A percentile compares a stretch with the other conserved stretches of the same genome.
Conservation (phyloP, 2,888 invertebrate genomes). For the Chromoteleia sp. region DNA sequence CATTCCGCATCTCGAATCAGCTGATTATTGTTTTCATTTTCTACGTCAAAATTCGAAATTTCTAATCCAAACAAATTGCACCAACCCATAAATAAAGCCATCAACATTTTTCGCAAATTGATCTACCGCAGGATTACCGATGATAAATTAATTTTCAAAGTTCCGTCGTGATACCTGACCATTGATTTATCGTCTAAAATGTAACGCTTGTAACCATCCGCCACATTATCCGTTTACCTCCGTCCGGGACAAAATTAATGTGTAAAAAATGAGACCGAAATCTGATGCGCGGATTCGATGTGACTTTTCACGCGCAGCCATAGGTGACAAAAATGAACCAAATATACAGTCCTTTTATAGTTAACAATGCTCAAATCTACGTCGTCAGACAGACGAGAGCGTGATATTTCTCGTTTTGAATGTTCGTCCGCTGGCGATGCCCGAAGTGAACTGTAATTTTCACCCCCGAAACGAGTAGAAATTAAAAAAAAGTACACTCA, state of each 20-base stretch:
- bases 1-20: slow-evolving; percentile 75
- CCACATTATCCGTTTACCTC: slow-evolving; percentile 36
- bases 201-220: slow-evolving; percentile 46
- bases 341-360: slow-evolving; percentile 67
- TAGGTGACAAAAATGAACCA: slow-evolving; percentile 52
- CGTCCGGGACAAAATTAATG: slow-evolving; percentile 46
- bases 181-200: slow-evolving; percentile 54
- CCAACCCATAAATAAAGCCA: slow-evolving; percentile 33
- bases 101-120: slow-evolving; percentile 53
- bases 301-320: slow-evolving; percentile 12
- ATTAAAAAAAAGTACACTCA: slow-evolving; percentile 55
- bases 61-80: slow-evolving; percentile 14
- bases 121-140: slow-evolving; percentile 58
- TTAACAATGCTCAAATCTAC: slow-evolving; percentile 74
- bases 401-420: slow-evolving; percentile 73
- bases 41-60: slow-evolving; percentile 3
- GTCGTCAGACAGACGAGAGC: slow-evolving; percentile 61
- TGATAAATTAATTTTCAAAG: slow-evolving; percentile 63
- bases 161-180: slow-evolving; percentile 47
- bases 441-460: slow-evolving; percentile 74
- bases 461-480: slow-evolving; percentile 63
- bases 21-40: slow-evolving; percentile 82
- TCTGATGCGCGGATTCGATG: background rate
- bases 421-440: slow-evolving; percentile 68
- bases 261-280: slow-evolving; percentile 38